A percentile compares a stretch with the other conserved stretches of the same genome.
phyloP scores from a whole-genome alignment of 2,888 invertebrate species.

The Coelogynopora nodosa region DNA sequence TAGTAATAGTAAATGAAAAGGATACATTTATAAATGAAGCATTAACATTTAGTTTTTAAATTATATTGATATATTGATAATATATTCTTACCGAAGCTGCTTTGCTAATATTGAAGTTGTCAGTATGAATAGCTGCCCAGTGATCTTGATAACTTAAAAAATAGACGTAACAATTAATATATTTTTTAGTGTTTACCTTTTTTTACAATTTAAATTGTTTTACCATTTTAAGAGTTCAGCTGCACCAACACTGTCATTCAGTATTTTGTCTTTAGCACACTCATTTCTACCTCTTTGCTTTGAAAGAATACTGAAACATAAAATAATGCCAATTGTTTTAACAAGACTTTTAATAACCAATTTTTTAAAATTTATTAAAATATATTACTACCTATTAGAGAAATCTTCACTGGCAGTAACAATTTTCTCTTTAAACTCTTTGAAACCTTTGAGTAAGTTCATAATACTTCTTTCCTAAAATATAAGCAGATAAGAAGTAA shows the following conservation, averaged over 20 bases:
- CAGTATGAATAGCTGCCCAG: constrained; percentile 24
- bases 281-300: not conserved
- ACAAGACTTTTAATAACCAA: not conserved
- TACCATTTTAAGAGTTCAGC: constrained; percentile 27
- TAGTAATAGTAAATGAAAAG: too few relatives aligned
- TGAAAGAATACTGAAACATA: not conserved
- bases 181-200: too few relatives aligned
- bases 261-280: not conserved
- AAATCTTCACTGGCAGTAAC: not conserved
- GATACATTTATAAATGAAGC: too few relatives aligned
- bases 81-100: not conserved
- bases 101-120: constrained; percentile 6
- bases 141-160: not conserved
- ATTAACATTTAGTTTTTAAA: too few relatives aligned
- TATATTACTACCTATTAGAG: not conserved
- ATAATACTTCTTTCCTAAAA: too few relatives aligned
- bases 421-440: not conserved
- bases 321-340: not conserved
- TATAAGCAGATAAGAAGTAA: too few relatives aligned
- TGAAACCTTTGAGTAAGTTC: not conserved
- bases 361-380: not conserved
- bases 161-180: too few relatives aligned
- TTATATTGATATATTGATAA: too few relatives aligned
- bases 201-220: not conserved
- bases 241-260: not conserved